Evolutionary conservation across 2,888 invertebrate species (phyloP), one percentile per base, ranked within the genome.

Genomic region (Nymphalis c-album): DNA sequence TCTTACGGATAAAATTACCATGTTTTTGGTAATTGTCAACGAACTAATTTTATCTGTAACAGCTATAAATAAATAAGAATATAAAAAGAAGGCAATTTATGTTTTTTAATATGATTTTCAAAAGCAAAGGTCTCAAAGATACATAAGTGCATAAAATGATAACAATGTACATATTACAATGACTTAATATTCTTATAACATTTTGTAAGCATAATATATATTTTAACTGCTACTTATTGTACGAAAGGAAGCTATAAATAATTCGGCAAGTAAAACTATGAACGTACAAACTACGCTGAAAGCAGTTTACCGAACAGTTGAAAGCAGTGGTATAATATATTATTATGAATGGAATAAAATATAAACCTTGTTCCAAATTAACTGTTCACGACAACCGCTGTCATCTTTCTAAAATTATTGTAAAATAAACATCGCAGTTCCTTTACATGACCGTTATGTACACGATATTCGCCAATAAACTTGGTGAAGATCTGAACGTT

Each of bases 291-390:
- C 26, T 35, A 59, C 8, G 22, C 22, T 18, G 22, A 50, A 61
- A 50, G 20, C 31, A 35, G 48, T 50, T 50, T 26, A 35, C 13
- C n/a, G n/a, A 50, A 31, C n/a, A 50, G 60, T 31, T 50, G 48
- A 50, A 50, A 61, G 60, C 48, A 48, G 47, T 18, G 40, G 51
- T 47, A 55, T 18, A 55, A 31, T 18, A 22, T 35, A 0, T 2
- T 18, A 26, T 64, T 64, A 22, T 57, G 55, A 48, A 55, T 57
- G 47, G 48, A 47, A 61, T 55, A 57, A 31, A 66, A 46, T 59
- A 53, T 47, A 82, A 17, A 84, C 80, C 81, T 84, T 80, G 83
- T 85, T 82, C 85, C 79, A 75, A 76, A 75, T 78, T 83, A 86
- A 85, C 82, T 75, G 80, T 79, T 75, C 79, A 71, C 73, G 84